phyloP scores from a whole-genome alignment of 2,888 invertebrate species.

The Nebria brevicollis region DNA sequence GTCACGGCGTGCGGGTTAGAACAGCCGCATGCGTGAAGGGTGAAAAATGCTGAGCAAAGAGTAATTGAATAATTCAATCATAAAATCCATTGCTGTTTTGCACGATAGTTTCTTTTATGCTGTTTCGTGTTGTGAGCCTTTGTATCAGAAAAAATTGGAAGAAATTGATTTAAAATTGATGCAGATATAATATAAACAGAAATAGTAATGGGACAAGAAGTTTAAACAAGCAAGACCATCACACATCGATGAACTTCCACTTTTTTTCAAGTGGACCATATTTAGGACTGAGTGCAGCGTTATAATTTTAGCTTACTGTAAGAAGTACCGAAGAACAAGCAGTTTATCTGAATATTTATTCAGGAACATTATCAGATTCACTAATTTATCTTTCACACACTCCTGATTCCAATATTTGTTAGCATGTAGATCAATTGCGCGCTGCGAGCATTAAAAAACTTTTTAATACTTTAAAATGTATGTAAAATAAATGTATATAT shows the following conservation, averaged over 20 bases:
- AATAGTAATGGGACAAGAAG: conserved; percentile 7
- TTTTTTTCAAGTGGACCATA: no score
- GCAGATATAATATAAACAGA: conserved; percentile 33
- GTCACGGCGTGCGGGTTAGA: conserved; percentile 1
- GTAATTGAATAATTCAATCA: conserved; percentile 47
- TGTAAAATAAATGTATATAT: no score
- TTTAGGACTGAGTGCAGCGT: no score
- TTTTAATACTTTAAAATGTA: no score
- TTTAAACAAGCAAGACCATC: neutral
- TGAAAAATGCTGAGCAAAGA: conserved; percentile 45
- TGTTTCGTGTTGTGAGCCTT: conserved; percentile 41
- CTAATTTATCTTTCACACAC: no score
- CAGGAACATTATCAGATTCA: no score
- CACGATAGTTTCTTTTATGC: conserved; percentile 22
- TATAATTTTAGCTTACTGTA: no score
- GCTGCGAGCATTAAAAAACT: no score
- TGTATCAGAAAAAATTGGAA: conserved; percentile 41
- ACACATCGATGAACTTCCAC: neutral
- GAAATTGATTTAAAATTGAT: conserved; percentile 46
- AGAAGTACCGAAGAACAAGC: no score
- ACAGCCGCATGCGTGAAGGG: conserved; percentile 19
- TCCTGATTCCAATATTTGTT: no score
- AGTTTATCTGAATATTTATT: no score
- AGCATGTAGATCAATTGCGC: no score
- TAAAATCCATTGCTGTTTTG: conserved; percentile 37